These are phyloP conservation scores for Rugalucina vietnamica DNA, from an alignment of 2,888 invertebrate species.

Conservation along the genomic window DNA sequence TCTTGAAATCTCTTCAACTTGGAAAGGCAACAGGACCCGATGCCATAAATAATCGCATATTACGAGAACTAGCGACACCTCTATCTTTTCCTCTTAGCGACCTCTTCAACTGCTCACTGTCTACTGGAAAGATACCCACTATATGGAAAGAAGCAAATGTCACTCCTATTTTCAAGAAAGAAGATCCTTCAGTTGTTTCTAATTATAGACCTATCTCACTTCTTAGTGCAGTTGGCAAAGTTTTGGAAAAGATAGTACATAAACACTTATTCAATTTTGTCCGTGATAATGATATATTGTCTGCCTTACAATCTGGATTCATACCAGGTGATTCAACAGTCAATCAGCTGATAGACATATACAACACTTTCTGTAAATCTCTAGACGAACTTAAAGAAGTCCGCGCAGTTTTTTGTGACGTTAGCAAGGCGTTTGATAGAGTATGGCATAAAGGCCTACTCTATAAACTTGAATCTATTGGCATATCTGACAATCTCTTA, in stretches of 20 bases:
- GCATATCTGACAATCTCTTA: background rate
- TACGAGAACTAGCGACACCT: background rate
- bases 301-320: conserved; percentile 35
- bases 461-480: conserved; percentile 6
- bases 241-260: conserved; percentile 15
- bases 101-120: conserved; percentile 23
- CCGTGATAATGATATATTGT: background rate
- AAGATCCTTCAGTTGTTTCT: background rate
- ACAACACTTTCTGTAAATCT: conserved; percentile 27
- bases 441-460: conserved; percentile 39
- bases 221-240: conserved; percentile 1
- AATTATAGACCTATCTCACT: conserved; percentile 39
- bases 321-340: conserved; percentile 34
- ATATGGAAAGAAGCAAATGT: conserved; percentile 33
- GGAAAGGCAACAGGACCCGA: no score
- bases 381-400: conserved; percentile 42
- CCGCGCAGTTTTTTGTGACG: conserved; percentile 38
- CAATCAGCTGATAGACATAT: conserved; percentile 25
- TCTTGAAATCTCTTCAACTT: background rate
- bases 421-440: conserved; percentile 50
- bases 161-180: conserved; percentile 23
- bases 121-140: conserved; percentile 3
- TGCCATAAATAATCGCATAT: conserved; percentile 5
- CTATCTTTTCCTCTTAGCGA: conserved; percentile 22
- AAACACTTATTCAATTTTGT: conserved; percentile 23